A percentile compares a stretch with the other conserved stretches of the same genome.
Conservation (phyloP, 2,797 vertebrate species). For the Picus viridis region DNA sequence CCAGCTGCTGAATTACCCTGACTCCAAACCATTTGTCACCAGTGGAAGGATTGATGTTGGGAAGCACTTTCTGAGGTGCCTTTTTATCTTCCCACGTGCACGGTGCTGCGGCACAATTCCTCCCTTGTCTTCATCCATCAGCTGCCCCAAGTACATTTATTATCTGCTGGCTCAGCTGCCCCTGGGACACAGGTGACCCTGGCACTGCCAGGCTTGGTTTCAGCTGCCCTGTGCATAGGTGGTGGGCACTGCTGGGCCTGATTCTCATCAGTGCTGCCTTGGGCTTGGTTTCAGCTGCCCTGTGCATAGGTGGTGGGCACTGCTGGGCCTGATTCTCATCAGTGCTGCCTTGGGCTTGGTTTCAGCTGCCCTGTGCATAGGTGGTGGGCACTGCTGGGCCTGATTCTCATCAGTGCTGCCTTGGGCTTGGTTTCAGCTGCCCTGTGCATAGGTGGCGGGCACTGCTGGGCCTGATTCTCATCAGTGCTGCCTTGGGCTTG, state of each 20-base stretch:
- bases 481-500: not conserved
- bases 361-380: not conserved
- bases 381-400: not conserved
- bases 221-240: not conserved
- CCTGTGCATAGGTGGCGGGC: not conserved
- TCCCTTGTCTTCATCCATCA: constrained; percentile 45
- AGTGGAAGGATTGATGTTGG: constrained; percentile 52
- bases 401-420: constrained; percentile 37
- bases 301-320: not conserved
- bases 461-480: not conserved
- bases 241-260: not conserved
- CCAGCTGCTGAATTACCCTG: constrained; percentile 36
- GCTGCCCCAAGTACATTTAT: constrained; percentile 26
- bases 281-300: not conserved
- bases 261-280: not conserved
- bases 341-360: not conserved
- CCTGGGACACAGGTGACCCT: not conserved
- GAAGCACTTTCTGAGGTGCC: not conserved
- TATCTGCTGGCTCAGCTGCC: not conserved
- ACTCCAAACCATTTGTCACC: constrained; percentile 21
- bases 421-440: not conserved
- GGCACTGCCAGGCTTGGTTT: not conserved
- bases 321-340: not conserved
- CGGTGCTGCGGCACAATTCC: not conserved
- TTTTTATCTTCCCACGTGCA: constrained; percentile 57